A percentile compares a stretch with the other conserved stretches of the same genome.
Conservation (phyloP, 2,113 vertebrate species). For the Chamaetylas fuelleborni region DNA sequence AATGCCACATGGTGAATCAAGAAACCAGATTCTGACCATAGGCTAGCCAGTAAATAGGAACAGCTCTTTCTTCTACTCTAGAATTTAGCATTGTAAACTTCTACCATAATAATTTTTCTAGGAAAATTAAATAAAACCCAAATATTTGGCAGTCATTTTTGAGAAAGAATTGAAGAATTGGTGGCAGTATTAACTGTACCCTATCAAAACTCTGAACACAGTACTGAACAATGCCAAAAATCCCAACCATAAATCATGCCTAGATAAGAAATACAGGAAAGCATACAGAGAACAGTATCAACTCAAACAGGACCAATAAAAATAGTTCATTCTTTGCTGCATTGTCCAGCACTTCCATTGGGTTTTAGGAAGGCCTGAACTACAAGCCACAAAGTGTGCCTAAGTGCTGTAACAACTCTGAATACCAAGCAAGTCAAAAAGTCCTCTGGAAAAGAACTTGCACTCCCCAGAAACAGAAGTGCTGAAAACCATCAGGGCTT, state of each 20-base stretch:
- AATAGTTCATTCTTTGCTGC: not conserved
- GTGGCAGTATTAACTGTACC: not conserved
- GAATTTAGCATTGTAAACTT: not conserved
- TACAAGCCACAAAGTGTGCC: not conserved
- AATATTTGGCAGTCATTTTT: not conserved
- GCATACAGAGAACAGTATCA: not conserved
- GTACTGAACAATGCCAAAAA: not conserved
- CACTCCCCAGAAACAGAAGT: constrained; percentile 7
- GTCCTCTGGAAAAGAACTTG: not conserved
- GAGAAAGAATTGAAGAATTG: not conserved
- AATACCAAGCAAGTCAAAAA: constrained; percentile 27
- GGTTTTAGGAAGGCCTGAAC: not conserved
- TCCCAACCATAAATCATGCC: not conserved
- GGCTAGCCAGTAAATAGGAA: not conserved
- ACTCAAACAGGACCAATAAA: not conserved
- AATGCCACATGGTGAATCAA: not conserved
- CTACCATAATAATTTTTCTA: not conserved
- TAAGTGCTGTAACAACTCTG: constrained; percentile 2
- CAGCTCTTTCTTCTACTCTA: not conserved
- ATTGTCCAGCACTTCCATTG: not conserved
- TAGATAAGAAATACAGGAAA: not conserved
- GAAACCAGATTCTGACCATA: not conserved
- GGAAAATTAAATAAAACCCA: not conserved
- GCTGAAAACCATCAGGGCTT: constrained; percentile 12
- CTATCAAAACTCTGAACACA: not conserved